Conservation (phyloP, 2,888 invertebrate genomes). For the Acrobasis consociella region DNA sequence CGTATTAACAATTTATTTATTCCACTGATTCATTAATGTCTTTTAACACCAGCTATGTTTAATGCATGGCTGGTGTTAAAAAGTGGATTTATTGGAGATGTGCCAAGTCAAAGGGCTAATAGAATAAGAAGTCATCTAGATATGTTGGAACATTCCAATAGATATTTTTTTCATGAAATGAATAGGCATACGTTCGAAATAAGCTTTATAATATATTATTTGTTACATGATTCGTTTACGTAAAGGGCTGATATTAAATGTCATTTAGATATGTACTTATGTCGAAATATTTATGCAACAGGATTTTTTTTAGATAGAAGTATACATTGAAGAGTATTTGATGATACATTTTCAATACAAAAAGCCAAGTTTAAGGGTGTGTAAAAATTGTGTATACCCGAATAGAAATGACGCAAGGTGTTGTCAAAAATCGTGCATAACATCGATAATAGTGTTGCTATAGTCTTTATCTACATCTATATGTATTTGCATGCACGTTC, state of each 20-base stretch:
- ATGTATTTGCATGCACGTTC: too few relatives aligned
- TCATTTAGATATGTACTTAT: neutral
- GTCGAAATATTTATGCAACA: neutral
- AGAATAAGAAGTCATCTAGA: neutral
- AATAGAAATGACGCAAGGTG: neutral
- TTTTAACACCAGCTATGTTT: conserved; percentile 17
- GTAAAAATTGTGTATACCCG: neutral
- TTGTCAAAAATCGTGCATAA: neutral
- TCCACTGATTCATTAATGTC: conserved; percentile 13
- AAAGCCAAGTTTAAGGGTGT: neutral
- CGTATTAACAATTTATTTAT: conserved; percentile 15
- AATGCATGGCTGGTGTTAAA: neutral
- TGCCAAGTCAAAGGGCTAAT: conserved; percentile 13
- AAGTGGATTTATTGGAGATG: conserved; percentile 3
- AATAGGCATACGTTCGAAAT: neutral
- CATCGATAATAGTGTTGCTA: neutral
- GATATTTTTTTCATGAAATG: neutral
- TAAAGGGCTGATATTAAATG: neutral
- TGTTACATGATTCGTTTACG: neutral
- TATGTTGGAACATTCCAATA: neutral
- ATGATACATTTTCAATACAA: neutral
- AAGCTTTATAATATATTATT: neutral
- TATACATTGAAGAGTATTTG: neutral
- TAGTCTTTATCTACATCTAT: too few relatives aligned
- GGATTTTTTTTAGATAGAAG: neutral